phyloP scores from a whole-genome alignment of 2,888 invertebrate species.

The Marasmarcha lunaedactyla region DNA sequence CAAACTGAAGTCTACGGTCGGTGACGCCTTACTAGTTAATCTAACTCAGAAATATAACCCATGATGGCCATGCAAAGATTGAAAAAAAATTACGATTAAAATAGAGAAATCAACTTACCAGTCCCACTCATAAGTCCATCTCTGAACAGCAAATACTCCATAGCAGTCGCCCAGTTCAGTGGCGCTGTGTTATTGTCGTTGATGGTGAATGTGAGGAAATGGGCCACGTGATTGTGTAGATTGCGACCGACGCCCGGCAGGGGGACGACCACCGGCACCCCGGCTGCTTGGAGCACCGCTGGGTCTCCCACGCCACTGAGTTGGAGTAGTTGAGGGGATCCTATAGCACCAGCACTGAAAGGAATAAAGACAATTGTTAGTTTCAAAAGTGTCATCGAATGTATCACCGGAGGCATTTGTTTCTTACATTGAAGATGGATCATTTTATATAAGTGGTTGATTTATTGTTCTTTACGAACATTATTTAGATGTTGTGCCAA shows the following conservation, averaged over 20 bases:
- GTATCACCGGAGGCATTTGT: no score
- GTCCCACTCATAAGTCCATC: conserved; percentile 93
- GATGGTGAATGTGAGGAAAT: conserved; percentile 81
- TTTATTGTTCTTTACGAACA: no score
- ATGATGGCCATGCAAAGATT: no score
- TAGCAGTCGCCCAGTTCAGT: conserved; percentile 92
- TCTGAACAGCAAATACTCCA: conserved; percentile 89
- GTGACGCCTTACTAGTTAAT: no score
- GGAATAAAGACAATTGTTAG: neutral
- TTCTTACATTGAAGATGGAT: no score
- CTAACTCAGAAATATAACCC: no score
- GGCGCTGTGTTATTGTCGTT: conserved; percentile 88
- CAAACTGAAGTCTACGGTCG: no score
- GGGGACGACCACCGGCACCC: conserved; percentile 77
- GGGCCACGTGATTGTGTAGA: conserved; percentile 88
- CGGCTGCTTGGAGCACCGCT: conserved; percentile 73
- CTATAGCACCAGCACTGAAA: conserved; percentile 84
- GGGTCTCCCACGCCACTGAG: conserved; percentile 90
- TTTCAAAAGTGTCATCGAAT: neutral
- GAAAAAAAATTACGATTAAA: no score
- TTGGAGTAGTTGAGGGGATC: conserved; percentile 92
- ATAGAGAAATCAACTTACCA: conserved; percentile 67
- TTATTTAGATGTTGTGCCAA: no score
- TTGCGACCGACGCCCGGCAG: conserved; percentile 87
- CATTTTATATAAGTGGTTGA: no score